phyloP scores from a whole-genome alignment of 2,113 vertebrate genomes.

The Vulpes vulpes region DNA sequence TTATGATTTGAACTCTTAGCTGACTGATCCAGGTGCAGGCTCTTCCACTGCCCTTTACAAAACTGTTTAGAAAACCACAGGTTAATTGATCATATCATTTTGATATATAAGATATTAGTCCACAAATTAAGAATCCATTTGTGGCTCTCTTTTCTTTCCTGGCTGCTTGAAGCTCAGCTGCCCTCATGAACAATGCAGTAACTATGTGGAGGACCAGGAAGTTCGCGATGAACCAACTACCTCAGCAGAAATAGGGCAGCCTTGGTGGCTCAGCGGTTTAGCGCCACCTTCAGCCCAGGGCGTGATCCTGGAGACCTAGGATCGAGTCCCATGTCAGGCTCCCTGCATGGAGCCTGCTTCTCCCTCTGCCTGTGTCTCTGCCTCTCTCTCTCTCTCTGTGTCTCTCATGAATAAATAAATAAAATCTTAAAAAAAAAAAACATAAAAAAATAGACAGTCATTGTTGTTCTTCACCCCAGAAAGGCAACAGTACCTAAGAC shows the following conservation, averaged over 20 bases:
- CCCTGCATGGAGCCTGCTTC: no score
- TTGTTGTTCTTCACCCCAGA: background rate
- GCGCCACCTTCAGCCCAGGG: no score
- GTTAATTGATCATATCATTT: background rate
- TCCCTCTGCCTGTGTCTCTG: no score
- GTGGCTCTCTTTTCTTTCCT: background rate
- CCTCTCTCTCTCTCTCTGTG: no score
- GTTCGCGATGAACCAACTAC: background rate
- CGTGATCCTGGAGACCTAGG: no score
- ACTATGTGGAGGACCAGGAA: background rate
- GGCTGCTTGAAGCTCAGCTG: background rate
- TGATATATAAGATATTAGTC: background rate
- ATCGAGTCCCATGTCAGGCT: no score
- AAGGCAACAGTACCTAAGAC: background rate
- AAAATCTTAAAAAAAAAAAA: no score
- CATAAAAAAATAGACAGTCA: background rate
- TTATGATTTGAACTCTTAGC: background rate
- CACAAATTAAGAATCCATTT: background rate
- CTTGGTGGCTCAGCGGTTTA: no score
- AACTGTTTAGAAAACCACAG: background rate
- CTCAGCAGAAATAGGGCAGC: background rate
- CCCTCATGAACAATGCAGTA: background rate
- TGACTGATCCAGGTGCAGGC: background rate
- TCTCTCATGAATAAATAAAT: no score
- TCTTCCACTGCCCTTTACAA: background rate